Evolutionary conservation across 1,140 invertebrate genomes (phyloP).

Genomic region (Drosophila kikkawai): DNA sequence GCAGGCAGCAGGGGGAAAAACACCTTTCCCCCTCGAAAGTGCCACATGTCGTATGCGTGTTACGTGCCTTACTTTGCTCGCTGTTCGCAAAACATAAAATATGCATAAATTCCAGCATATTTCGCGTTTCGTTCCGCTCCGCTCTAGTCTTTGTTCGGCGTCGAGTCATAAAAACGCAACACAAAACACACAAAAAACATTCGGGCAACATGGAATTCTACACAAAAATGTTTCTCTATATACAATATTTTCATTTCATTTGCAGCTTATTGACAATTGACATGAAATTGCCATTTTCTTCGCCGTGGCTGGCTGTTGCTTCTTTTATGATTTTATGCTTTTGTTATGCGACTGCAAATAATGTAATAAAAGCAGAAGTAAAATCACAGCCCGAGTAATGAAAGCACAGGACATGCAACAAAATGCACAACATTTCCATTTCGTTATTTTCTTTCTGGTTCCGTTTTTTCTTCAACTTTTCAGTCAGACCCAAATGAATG

Average conservation of each 20-base stretch:
- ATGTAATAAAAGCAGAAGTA: constrained; percentile 69
- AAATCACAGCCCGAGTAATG: constrained; percentile 27
- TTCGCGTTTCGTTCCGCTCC: constrained; percentile 37
- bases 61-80: constrained; percentile 57
- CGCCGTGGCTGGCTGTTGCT: constrained; percentile 39
- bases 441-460: constrained; percentile 29
- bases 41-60: constrained; percentile 78
- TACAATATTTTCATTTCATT: constrained; percentile 85
- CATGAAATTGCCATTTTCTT: constrained; percentile 72
- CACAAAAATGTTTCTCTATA: constrained; percentile 64
- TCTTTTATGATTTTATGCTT: constrained; percentile 75
- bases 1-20: background rate
- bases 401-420: constrained; percentile 57
- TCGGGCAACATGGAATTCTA: constrained; percentile 42
- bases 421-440: constrained; percentile 37
- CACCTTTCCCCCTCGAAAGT: constrained; percentile 18
- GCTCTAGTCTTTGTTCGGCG: constrained; percentile 23
- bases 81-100: constrained; percentile 73
- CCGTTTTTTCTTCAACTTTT: constrained; percentile 8
- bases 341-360: constrained; percentile 79
- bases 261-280: constrained; percentile 85
- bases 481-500: constrained; percentile 24
- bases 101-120: constrained; percentile 80
- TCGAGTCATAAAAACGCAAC: constrained; percentile 65
- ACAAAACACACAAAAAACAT: constrained; percentile 35